Base-by-base conservation (phyloP, 2,888 invertebrate species). In the Phlogophora meticulosa region DNA sequence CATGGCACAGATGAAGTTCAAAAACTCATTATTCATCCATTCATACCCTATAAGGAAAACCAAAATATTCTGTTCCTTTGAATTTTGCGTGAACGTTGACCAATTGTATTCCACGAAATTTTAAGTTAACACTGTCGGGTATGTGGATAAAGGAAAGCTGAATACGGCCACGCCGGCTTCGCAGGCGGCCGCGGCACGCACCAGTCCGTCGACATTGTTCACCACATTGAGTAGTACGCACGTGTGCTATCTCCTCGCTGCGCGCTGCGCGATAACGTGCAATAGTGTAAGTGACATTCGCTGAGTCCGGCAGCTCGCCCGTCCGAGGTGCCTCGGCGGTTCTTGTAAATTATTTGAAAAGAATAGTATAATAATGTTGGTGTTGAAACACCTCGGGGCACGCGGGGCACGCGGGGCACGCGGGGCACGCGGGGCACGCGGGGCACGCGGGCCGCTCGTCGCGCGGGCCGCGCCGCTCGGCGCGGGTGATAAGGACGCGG, bases 401-500 rank as follows among this genome's bases (percentile, higher is more conserved):
- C n/a, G n/a, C n/a, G n/a, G n/a, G n/a, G n/a, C n/a, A n/a, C n/a
- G n/a, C n/a, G n/a, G n/a, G n/a, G n/a, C n/a, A n/a, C n/a, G n/a
- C n/a, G n/a, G n/a, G n/a, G n/a, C n/a, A n/a, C n/a, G n/a, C n/a
- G n/a, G n/a, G n/a, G n/a, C n/a, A n/a, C n/a, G n/a, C n/a, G n/a
- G n/a, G n/a, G n/a, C n/a, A n/a, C n/a, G n/a, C n/a, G n/a, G n/a
- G n/a, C n/a, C n/a, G n/a, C n/a, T n/a, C n/a, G n/a, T n/a, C n/a
- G n/a, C n/a, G 36, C 53, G 36, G 13, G 32, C 55, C 48, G 40
- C 69, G 69, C 17, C 57, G 28, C 46, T 36, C 11, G 24, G 42
- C 43, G 28, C 22, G 32, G 28, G 62, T 64, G 74, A 75, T 77
- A 79, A 68, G 52, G 65, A 43, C 45, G 65, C 61, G 58, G 64